Evolutionary conservation across 2,888 invertebrate genomes (phyloP), one percentile per base, ranked within the genome.

Genomic region (Thera obeliscata): DNA sequence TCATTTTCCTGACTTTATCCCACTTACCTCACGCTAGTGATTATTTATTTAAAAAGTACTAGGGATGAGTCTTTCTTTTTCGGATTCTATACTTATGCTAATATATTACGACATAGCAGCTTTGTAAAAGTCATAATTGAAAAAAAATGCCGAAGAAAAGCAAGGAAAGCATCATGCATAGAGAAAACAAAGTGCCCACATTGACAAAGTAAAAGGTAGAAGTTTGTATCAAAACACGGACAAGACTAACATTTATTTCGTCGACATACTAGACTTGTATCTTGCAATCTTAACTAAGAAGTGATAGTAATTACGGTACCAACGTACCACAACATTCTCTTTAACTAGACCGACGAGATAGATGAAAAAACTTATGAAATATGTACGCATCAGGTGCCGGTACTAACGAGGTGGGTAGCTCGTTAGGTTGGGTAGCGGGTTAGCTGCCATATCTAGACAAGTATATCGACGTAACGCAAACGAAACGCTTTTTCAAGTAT

Each of bases 391-490:
- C 56, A 61, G 52, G 8, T 56, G 64, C 56, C 73, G 71, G 70
- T 72, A 67, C 74, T 83, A 83, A 83, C 79, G 83, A 83, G 78
- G 71, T 74, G 67, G 59, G 61, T 61, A 72, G 67, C 79, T 82
- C 80, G 78, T 82, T 81, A 83, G 64, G 61, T 72, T n/a, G n/a
- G n/a, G n/a, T n/a, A n/a, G n/a, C n/a, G n/a, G n/a, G n/a, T n/a
- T n/a, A n/a, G 66, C 75, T 70, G 50, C 35, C 36, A 56, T 7
- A n/a, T 0, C 35, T 67, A 63, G 54, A 56, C 56, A 64, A 57
- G 35, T 38, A 41, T 35, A 41, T 49, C 49, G 12, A 12, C 12
- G 3, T 41, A 33, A 6, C n/a, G 56, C 38, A 35, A 49, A 48
- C 8, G 41, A 59, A 66, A 49, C 38, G 33, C 38, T 64, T 2